Base-by-base conservation (phyloP, 2,797 vertebrate genomes). In the Octomys mimax region DNA sequence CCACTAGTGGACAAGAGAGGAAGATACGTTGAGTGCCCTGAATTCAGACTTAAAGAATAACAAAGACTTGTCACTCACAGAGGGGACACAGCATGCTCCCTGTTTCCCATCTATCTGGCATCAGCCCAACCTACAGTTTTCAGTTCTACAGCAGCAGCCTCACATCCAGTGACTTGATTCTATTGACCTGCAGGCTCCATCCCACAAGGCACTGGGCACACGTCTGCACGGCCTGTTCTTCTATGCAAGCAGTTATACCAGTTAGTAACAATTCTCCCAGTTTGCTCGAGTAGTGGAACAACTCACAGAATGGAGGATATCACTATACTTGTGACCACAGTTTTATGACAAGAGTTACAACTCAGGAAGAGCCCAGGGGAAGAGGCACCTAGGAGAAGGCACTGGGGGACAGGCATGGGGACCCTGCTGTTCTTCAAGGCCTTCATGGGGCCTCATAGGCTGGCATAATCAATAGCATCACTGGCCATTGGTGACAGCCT, bases 341-440 rank as follows among this genome's bases (percentile, higher is more conserved):
- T 19, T 80, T 75, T 26, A 18, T 49, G 36, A 57, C 16, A 8
- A 62, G n/a, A 71, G 36, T n/a, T 22, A 9, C 2, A n/a, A 19
- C 36, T 70, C n/a, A 31, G 36, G 14, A 12, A 10, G 6, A 39
- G 21, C 12, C 36, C 6, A 7, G 19, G 5, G n/a, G 54, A 31
- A 64, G 70, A 33, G 54, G n/a, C 4, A 12, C 6, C 0, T 1
- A 42, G 54, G 12, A 5, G 42, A 12, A 42, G 26, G 31, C 3
- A 0, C 5, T 2, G 9, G 64, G 10, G 22, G 5, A 46, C 22
- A 6, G 5, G 31, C 0, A 5, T 18, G 22, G 52, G 0, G 11
- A 8, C 46, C 8, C 3, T 5, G 18, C 49, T 68, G 8, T 28
- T 33, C 59, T 46, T 18, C 33, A 33, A 31, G 70, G 18, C 4